Evolutionary conservation across 30 jellyfish, hydroid and myxozoan genomes (phyloP).

Genomic region (Chrysaora quinquecirrha): DNA sequence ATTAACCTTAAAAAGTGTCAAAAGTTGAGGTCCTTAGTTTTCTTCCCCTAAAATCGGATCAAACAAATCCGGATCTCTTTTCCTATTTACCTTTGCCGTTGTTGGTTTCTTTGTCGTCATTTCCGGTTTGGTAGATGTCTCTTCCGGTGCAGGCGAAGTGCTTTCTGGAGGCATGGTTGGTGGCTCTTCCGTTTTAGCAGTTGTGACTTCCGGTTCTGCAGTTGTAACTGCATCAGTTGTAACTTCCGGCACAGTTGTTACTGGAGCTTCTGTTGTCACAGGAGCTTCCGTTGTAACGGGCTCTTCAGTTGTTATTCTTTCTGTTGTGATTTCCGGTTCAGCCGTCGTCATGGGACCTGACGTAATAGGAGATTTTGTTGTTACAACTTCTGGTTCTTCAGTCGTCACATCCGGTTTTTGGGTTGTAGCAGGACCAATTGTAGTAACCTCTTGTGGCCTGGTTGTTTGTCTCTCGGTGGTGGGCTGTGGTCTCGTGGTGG

Average conservation of each 20-base stretch:
- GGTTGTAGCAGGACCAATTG: constrained; percentile 9
- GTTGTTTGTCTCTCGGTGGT: not conserved
- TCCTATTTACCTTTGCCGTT: too few relatives aligned
- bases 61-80: too few relatives aligned
- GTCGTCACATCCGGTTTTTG: constrained; percentile 4
- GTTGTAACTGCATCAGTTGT: not conserved
- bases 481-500: constrained; percentile 36
- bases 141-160: not conserved
- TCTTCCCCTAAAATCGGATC: too few relatives aligned
- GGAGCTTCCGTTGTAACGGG: constrained; percentile 10
- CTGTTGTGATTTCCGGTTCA: constrained; percentile 5
- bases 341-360: constrained; percentile 19
- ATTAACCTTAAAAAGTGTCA: too few relatives aligned
- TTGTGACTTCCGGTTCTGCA: constrained; percentile 1
- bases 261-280: constrained; percentile 8
- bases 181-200: not conserved
- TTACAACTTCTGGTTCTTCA: not conserved
- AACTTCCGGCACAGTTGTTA: not conserved
- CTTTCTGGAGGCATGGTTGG: not conserved
- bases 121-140: not conserved
- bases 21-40: too few relatives aligned
- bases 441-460: constrained; percentile 1
- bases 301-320: not conserved
- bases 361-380: not conserved
- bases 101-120: not conserved